Base-by-base conservation (phyloP, 2,888 invertebrate genomes). In the Torymus texanus region DNA sequence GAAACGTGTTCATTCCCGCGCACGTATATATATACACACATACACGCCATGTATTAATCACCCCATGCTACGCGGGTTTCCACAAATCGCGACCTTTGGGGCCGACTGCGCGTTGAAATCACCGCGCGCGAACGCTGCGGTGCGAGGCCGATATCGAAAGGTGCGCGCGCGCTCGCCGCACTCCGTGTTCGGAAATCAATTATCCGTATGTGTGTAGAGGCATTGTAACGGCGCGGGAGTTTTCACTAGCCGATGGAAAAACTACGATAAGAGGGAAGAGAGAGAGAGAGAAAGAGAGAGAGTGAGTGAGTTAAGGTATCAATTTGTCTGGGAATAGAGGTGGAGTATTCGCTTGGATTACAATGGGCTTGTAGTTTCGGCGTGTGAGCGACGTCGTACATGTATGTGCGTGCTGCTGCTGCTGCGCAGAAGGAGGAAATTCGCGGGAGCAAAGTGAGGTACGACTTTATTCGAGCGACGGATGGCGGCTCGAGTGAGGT, bases 151-250 rank as follows among this genome's bases (percentile, higher is more conserved):
- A 41, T 41, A 41, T 41, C 70, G 82, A 83, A 84, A 82, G 83
- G 82, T 50, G 77, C 79, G 78, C 81, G 81, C 50, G 51, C 61
- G 67, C 61, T 83, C 55, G 78, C n/a, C n/a, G n/a, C n/a, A n/a
- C n/a, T n/a, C n/a, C 50, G 51, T 58, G 68, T 61, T 83, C 56
- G 78, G 81, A 78, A 81, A 83, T 83, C 81, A 79, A 79, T 80
- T 81, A 78, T 79, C 67, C 50, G 24, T 13, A 11, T 18, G 29
- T 51, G 24, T 8, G 11, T 14, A n/a, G n/a, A 56, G 51, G 51
- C 14, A 72, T 71, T 65, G 65, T 72, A 63, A 61, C 61, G 72
- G 50, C 8, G 51, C 67, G 59, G 59, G 59, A 66, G 41, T 41
- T 41, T 41, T 41, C 41, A 41, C 41, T 41, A 8, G 41, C 8